Evolutionary conservation across 2,888 invertebrate genomes (phyloP).

Genomic region (Trissolcus japonicus): DNA sequence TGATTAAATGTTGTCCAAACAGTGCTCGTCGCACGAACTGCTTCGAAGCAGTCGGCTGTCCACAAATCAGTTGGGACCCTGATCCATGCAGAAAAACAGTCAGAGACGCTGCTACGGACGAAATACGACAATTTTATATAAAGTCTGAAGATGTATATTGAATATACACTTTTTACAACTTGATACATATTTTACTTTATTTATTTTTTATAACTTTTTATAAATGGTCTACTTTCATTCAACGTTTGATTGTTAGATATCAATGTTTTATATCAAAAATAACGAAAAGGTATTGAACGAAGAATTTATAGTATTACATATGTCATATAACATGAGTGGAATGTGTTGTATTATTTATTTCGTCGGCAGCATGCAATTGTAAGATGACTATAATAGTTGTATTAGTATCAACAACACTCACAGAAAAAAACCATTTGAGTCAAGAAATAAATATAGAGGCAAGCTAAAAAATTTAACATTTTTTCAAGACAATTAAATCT

Average conservation of each 20-base stretch:
- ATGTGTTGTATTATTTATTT: neutral
- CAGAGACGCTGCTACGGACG: constrained; percentile 77
- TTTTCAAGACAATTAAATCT: too few relatives aligned
- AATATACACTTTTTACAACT: constrained; percentile 10
- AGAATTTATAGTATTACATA: neutral
- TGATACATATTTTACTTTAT: neutral
- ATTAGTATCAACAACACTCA: too few relatives aligned
- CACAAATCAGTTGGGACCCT: constrained; percentile 84
- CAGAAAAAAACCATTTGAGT: too few relatives aligned
- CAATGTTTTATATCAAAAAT: neutral
- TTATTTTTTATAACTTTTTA: neutral
- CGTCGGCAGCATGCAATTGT: too few relatives aligned
- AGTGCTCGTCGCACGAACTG: constrained; percentile 76
- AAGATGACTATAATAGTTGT: too few relatives aligned
- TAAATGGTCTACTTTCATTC: neutral
- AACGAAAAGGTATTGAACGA: neutral
- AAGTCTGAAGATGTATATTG: constrained; percentile 39
- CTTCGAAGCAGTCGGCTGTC: constrained; percentile 85
- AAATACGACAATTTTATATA: constrained; percentile 65
- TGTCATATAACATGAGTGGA: neutral
- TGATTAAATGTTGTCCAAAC: constrained; percentile 83
- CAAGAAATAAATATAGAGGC: too few relatives aligned
- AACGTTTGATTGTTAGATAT: neutral
- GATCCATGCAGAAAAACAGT: constrained; percentile 84
- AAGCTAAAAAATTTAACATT: too few relatives aligned